phyloP scores from a whole-genome alignment of 2,888 invertebrate genomes.

The Ctena decussata region DNA sequence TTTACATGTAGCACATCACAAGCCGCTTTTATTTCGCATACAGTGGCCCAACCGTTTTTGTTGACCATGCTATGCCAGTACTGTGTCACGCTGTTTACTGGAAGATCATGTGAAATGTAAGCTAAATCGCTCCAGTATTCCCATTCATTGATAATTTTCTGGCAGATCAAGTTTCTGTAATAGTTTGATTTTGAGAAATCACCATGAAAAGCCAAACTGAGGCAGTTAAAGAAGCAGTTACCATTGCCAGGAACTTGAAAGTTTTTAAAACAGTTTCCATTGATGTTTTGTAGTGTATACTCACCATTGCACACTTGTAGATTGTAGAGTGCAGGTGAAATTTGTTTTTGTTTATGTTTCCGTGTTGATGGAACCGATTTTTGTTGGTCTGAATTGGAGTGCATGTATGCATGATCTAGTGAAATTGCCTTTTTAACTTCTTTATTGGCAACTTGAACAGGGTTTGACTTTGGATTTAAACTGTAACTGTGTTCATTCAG shows the following conservation, averaged over 20 bases:
- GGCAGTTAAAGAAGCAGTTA: conserved; percentile 10
- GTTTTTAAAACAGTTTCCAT: neutral
- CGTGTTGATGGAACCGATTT: too few species aligned
- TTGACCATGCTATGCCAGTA: neutral
- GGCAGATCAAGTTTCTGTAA: neutral
- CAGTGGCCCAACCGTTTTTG: neutral
- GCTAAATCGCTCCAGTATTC: neutral
- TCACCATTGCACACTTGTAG: too few species aligned
- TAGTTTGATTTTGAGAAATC: neutral
- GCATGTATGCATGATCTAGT: too few species aligned
- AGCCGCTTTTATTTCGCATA: neutral
- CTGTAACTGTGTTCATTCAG: too few species aligned
- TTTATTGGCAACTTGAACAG: too few species aligned
- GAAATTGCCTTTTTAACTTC: too few species aligned
- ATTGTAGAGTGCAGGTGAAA: too few species aligned
- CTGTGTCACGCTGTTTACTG: neutral
- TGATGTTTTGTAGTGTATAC: neutral
- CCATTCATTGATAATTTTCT: neutral
- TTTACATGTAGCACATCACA: neutral
- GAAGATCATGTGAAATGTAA: neutral
- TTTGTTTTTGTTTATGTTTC: too few species aligned
- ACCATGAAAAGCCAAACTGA: neutral
- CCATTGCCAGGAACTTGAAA: neutral
- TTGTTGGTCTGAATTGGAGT: too few species aligned
- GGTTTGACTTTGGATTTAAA: too few species aligned